A percentile compares a stretch with the other conserved stretches of the same genome.
Conservation (phyloP, 2,113 vertebrate genomes). For the rabbit (Oryctolagus cuniculus) region DNA sequence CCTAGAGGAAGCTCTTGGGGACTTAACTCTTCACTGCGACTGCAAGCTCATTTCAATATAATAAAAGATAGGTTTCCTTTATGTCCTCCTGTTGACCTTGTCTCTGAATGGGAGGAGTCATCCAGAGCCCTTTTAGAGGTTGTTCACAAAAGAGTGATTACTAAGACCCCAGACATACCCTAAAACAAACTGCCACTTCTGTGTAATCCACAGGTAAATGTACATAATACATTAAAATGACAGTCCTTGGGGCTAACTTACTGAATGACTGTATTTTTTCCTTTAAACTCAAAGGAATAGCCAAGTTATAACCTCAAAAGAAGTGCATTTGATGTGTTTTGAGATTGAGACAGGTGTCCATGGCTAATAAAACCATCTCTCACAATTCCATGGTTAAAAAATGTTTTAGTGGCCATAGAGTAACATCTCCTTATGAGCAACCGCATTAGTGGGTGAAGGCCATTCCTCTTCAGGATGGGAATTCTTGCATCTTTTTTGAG, state of each 20-base stretch:
- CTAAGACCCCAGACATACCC: not conserved
- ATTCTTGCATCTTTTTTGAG: not conserved
- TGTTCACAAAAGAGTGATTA: not conserved
- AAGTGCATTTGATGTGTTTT: not conserved
- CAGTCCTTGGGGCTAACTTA: not conserved
- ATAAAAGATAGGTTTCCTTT: not conserved
- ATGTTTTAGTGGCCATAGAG: not conserved
- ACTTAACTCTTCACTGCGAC: no score
- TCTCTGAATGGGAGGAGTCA: not conserved
- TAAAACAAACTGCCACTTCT: not conserved
- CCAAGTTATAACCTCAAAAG: not conserved
- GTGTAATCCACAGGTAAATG: not conserved
- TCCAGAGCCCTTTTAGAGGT: not conserved
- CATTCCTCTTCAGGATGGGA: not conserved
- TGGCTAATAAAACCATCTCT: not conserved
- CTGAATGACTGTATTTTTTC: not conserved
- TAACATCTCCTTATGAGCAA: not conserved
- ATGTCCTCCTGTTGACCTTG: not conserved
- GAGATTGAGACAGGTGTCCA: not conserved
- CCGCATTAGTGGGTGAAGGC: not conserved
- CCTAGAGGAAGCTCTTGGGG: no score
- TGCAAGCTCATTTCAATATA: not conserved
- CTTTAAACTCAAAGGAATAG: not conserved
- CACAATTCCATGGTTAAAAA: not conserved
- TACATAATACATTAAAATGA: not conserved